A percentile compares a stretch with the other conserved stretches of the same genome.
Conservation (phyloP, 2,113 vertebrate species). For the Pogonocichla stellata region DNA sequence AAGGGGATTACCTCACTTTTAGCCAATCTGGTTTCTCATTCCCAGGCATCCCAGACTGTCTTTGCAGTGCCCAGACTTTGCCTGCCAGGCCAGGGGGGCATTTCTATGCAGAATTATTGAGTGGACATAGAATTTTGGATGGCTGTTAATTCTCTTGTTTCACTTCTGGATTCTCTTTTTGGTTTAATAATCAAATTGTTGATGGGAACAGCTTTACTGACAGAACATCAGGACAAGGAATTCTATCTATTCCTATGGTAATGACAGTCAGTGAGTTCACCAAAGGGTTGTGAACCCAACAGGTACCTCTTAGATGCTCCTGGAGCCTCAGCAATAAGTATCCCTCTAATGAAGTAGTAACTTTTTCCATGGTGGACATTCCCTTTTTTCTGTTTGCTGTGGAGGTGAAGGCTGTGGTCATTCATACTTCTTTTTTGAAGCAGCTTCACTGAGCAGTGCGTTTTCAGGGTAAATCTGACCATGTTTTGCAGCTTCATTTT, state of each 20-base stretch:
- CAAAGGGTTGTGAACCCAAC: background rate
- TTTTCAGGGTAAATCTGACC: background rate
- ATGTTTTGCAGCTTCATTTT: background rate
- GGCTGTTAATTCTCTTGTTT: background rate
- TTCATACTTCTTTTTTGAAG: background rate
- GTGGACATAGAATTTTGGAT: background rate
- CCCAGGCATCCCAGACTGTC: background rate
- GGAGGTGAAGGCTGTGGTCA: background rate
- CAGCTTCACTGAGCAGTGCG: background rate
- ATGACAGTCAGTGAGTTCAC: background rate
- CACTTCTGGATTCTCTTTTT: background rate
- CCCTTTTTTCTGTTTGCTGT: background rate
- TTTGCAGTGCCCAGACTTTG: background rate
- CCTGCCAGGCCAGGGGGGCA: background rate
- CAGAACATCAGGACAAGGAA: background rate
- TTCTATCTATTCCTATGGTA: background rate
- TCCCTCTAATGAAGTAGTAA: background rate
- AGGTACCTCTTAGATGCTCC: background rate
- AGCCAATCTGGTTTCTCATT: conserved; percentile 34
- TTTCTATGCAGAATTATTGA: background rate
- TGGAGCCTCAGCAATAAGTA: background rate
- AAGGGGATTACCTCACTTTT: conserved; percentile 59
- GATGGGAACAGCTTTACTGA: background rate
- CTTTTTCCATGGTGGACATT: background rate
- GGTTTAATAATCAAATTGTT: background rate